Evolutionary conservation across 2,888 invertebrate genomes (phyloP), one percentile per base, ranked within the genome.

Genomic region (Ormia ochracea): DNA sequence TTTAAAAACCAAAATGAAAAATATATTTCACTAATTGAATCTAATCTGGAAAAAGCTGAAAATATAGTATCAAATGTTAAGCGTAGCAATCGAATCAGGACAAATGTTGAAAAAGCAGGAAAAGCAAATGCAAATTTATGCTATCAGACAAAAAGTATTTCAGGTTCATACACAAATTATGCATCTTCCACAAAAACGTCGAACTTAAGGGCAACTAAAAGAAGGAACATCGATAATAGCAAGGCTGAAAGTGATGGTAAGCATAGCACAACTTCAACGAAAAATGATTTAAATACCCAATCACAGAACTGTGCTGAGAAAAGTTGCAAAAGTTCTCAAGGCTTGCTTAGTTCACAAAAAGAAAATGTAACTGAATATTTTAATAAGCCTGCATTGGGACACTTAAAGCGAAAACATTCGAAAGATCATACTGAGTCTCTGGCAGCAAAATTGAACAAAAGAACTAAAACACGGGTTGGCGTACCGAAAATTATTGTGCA

Each of bases 401-500:
- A 63, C 4, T 73, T 76, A 36, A 80, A 76, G n/a, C 68, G 72
- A 61, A 26, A 19, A 17, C 76, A 63, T 21, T 38, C 17, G 10
- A 45, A 41, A 4, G 43, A 63, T 10, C 52, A 31, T 12, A 14
- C 38, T 9, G 33, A 61, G n/a, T 9, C 2, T 10, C 12, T 23
- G 3, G 59, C 63, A 10, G 41, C 45, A 5, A 38, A 36, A 1
- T 5, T 36, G 9, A 9, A 52, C 7, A 66, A 41, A 17, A 59
- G 79, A 74, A 77, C 84, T 6, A 36, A 74, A 0, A 84, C 21
- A 70, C 83, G 10, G 85, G 86, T 14, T 82, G 79, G 85, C 2
- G 17, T 86, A 58, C 87, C 88, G 9, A 85, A 86, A 48, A 69
- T 87, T 1, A 75, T 88, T 7, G 6, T 87, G 7, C 76, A 76